Conservation (phyloP, 2,113 vertebrate genomes). For the Myotis lucifugus region DNA sequence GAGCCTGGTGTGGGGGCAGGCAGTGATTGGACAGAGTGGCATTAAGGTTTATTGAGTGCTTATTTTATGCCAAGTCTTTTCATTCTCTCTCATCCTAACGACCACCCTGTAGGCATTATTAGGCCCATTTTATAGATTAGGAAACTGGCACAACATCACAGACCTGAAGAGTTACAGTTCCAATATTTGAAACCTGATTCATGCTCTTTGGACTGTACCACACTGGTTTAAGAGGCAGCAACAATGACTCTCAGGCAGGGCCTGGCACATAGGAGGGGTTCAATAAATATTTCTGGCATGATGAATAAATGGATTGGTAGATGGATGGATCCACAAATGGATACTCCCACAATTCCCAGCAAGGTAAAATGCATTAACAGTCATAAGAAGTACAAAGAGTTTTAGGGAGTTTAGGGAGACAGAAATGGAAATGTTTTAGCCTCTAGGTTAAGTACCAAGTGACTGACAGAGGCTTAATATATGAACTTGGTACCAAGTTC, state of each 20-base stretch:
- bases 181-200: neutral
- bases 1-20: rapidly evolving
- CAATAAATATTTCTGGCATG: neutral
- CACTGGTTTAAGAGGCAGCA: neutral
- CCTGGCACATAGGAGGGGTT: neutral
- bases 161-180: neutral
- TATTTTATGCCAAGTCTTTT: neutral
- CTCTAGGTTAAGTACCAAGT: neutral
- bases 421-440: neutral
- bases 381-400: neutral
- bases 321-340: too few species aligned
- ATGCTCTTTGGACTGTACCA: neutral
- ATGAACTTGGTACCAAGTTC: neutral
- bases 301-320: neutral
- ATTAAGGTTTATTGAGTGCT: neutral
- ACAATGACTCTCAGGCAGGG: neutral
- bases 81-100: neutral
- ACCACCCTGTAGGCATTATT: neutral
- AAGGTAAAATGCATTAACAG: neutral
- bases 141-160: neutral
- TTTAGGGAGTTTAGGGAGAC: neutral
- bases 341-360: neutral
- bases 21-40: neutral
- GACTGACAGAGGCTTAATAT: neutral
- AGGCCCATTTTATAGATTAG: neutral